These are phyloP conservation scores for Alcedo quadribrachys DNA, from an alignment of 2,797 vertebrate species.

Conservation along the genomic window DNA sequence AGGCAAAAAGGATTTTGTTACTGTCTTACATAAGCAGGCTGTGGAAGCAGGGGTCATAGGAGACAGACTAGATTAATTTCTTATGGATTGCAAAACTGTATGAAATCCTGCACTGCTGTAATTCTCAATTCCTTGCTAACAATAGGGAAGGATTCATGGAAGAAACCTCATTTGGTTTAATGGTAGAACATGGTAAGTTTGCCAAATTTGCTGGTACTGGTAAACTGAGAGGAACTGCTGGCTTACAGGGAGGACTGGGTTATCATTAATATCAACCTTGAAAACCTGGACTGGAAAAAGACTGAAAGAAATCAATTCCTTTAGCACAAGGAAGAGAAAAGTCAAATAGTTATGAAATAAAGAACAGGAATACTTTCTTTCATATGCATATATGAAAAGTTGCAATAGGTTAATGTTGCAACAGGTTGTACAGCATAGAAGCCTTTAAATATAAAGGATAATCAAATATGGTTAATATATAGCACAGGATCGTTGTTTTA, in stretches of 20 bases:
- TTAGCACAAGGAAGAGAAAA: not conserved
- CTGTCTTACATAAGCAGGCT: not conserved
- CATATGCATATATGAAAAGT: not conserved
- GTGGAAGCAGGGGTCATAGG: not conserved
- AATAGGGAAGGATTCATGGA: not conserved
- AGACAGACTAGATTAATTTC: not conserved
- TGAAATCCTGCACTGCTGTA: not conserved
- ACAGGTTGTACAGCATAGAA: not conserved
- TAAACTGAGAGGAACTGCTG: not conserved
- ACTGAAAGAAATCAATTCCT: not conserved
- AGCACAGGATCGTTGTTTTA: not conserved
- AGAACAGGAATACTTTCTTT: not conserved
- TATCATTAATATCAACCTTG: not conserved
- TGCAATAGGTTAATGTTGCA: not conserved
- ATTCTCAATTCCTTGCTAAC: not conserved
- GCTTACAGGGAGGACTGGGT: not conserved
- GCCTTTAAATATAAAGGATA: not conserved
- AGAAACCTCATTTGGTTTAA: not conserved
- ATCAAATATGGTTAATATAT: not conserved
- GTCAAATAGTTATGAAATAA: not conserved
- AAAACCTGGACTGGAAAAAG: not conserved
- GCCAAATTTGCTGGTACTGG: not conserved
- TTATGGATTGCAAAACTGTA: not conserved
- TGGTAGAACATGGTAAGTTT: not conserved
- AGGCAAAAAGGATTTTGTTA: not conserved